Base-by-base conservation (phyloP, 2,113 vertebrate species). In the Sprattus sprattus region DNA sequence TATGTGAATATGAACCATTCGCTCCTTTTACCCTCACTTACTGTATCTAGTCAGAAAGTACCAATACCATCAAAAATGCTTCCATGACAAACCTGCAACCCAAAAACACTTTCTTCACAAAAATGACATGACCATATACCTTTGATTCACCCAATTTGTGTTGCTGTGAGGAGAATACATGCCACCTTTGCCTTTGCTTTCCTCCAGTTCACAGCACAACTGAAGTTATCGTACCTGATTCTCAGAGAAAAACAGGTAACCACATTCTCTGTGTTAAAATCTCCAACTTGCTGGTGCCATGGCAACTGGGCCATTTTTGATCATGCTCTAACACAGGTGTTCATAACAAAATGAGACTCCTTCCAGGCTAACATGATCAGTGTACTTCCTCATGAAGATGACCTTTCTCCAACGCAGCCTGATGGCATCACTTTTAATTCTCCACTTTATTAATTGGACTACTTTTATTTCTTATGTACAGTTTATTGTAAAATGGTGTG, bases 241-340 rank as follows among this genome's bases (percentile, higher is more conserved):
- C 47, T 49, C 47, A 11, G 47, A 9, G 52, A 54, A 54, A 54
- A 54, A 54, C 13, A 54, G 11, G 16, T 15, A 54, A 54, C 16
- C 52, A 54, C 16, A 54, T 54, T 54, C 52, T 54, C 15, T 54
- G 52, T 54, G 52, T 54, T 3, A 18, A 54, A 18, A 54, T 54
- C 15, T 54, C 52, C 16, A 54, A 18, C 52, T 54, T 54, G 52
- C 57, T 84, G 91, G 90, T 57, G 89, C 90, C 93, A 94, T 94
- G 87, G 94, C 88, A 94, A 94, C 93, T 18, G 45, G 84, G 75
- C 88, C 88, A 47, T 50, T 88, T 18, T 86, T 87, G 89, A 90
- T 91, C 88, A 88, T 54, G 90, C 83, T 86, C 89, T 86, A 54
- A 54, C 50, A 54, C 18, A 54, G 52, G 52, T 49, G 47, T 49